Evolutionary conservation across 2,888 invertebrate species (phyloP).

Genomic region (Hylaea fasciaria): DNA sequence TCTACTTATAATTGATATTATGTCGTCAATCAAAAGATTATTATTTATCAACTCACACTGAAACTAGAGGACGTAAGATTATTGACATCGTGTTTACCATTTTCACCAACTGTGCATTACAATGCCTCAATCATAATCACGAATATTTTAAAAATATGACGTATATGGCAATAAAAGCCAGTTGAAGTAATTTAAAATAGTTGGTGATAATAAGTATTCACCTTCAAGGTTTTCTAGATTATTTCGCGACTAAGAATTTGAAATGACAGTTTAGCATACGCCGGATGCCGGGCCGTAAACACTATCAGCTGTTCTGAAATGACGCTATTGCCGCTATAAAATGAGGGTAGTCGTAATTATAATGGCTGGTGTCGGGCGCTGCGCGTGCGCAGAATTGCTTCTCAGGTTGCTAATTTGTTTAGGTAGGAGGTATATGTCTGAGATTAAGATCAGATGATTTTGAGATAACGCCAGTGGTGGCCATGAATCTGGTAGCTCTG

Average conservation of each 20-base stretch:
- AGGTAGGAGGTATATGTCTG: neutral
- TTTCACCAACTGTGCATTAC: slow-evolving; percentile 26
- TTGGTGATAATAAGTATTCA: slow-evolving; percentile 44
- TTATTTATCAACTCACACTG: slow-evolving; percentile 25
- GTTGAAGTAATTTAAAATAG: slow-evolving; percentile 17
- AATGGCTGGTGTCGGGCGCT: slow-evolving; percentile 55
- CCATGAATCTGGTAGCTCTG: neutral
- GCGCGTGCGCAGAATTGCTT: slow-evolving; percentile 62
- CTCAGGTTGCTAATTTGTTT: slow-evolving; percentile 37
- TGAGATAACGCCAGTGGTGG: neutral
- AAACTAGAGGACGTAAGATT: slow-evolving; percentile 40
- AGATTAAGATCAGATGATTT: slow-evolving; percentile 21
- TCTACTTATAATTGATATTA: slow-evolving; percentile 19
- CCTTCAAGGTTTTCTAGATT: slow-evolving; percentile 39
- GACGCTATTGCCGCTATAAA: slow-evolving; percentile 55
- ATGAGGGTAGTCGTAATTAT: slow-evolving; percentile 67
- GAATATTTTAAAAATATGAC: slow-evolving; percentile 22
- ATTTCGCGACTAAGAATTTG: slow-evolving; percentile 54
- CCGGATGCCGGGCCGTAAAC: slow-evolving; percentile 61
- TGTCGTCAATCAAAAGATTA: slow-evolving; percentile 24
- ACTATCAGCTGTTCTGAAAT: slow-evolving; percentile 61
- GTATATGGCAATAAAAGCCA: slow-evolving; percentile 43
- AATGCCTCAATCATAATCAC: slow-evolving; percentile 15
- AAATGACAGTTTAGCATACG: slow-evolving; percentile 46
- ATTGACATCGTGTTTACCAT: slow-evolving; percentile 42